These are phyloP conservation scores for Pandemis corylana DNA, from an alignment of 2,888 invertebrate genomes.

Conservation along the genomic window DNA sequence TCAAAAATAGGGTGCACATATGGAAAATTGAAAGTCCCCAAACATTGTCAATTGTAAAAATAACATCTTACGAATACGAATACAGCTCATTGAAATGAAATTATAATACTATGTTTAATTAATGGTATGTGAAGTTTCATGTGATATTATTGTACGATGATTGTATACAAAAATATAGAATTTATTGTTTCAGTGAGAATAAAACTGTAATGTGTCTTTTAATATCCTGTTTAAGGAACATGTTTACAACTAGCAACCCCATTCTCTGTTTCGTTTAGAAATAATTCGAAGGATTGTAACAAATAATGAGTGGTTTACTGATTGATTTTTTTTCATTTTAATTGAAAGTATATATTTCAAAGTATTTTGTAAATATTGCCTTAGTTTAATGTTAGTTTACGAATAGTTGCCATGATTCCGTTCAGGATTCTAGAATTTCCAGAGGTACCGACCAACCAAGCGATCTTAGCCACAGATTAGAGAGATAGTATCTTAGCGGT, in stretches of 20 bases:
- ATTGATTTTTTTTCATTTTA: too few species aligned
- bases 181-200: neutral
- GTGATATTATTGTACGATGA: neutral
- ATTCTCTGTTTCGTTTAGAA: conserved; percentile 15
- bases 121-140: too few species aligned
- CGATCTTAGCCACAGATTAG: too few species aligned
- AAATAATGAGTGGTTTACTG: too few species aligned
- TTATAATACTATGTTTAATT: too few species aligned
- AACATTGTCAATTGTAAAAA: too few species aligned
- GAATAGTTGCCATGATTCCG: neutral
- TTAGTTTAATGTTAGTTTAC: too few species aligned
- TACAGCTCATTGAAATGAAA: too few species aligned
- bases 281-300: neutral
- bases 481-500: neutral
- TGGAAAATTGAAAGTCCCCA: neutral
- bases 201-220: too few species aligned
- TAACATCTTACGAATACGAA: too few species aligned
- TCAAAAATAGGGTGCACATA: conserved; percentile 26
- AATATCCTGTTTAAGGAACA: neutral
- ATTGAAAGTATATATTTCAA: neutral
- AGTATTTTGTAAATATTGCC: neutral
- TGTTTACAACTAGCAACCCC: conserved; percentile 6
- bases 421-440: conserved; percentile 14
- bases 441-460: neutral
- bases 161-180: neutral